Evolutionary conservation across 2,888 invertebrate species (phyloP).

Genomic region (Drosophila phalerata): DNA sequence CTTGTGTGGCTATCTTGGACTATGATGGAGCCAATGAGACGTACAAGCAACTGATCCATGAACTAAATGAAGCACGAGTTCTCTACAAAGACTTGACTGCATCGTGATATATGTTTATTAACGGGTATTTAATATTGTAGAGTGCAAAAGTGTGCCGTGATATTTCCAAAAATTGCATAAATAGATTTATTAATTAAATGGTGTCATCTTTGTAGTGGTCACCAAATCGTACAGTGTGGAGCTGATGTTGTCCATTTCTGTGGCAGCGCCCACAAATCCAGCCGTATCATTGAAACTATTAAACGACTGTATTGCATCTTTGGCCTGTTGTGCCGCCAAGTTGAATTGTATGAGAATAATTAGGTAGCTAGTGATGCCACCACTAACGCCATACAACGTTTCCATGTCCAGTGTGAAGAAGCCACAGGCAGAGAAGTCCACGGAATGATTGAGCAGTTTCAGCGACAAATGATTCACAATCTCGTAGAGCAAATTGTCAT

Average conservation of each 20-base stretch:
- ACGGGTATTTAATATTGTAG: conserved; percentile 7
- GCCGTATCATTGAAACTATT: conserved; percentile 72
- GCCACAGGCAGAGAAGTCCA: conserved; percentile 85
- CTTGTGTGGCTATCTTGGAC: conserved; percentile 88
- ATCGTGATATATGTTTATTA: conserved; percentile 56
- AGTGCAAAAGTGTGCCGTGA: conserved; percentile 49
- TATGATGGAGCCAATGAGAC: conserved; percentile 88
- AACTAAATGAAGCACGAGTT: conserved; percentile 59
- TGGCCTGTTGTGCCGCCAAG: conserved; percentile 85
- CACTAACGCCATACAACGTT: conserved; percentile 85
- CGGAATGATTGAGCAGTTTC: conserved; percentile 84
- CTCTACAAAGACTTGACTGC: conserved; percentile 55
- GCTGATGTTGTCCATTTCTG: conserved; percentile 56
- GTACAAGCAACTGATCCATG: conserved; percentile 67
- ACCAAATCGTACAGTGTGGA: conserved; percentile 53
- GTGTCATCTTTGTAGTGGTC: conserved; percentile 63
- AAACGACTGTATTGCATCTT: conserved; percentile 72
- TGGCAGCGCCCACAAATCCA: conserved; percentile 62
- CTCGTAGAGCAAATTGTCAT: conserved; percentile 85
- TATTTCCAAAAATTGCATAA: neutral
- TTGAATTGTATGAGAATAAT: conserved; percentile 86
- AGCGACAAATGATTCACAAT: conserved; percentile 85
- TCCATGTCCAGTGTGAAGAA: conserved; percentile 86
- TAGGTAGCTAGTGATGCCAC: conserved; percentile 85
- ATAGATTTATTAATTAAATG: conserved; percentile 30